Evolutionary conservation across 2,888 invertebrate species (phyloP).

Genomic region (Noctuana brunneofusca): DNA sequence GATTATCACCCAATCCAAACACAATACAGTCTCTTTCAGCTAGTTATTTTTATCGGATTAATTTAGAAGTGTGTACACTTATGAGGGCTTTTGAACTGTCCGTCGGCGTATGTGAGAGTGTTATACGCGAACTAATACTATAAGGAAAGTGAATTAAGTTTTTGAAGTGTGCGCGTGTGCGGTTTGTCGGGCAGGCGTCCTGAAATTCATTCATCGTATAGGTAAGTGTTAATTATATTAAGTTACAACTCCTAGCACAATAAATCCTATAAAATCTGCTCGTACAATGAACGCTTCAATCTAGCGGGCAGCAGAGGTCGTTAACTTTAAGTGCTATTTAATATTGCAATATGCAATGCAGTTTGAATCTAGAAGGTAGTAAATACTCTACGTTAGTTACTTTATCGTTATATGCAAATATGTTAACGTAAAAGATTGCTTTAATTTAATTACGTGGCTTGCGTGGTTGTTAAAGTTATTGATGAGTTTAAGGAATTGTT

Average conservation of each 20-base stretch:
- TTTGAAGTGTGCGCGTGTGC: slow-evolving; percentile 68
- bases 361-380: not conserved
- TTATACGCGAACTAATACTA: not conserved
- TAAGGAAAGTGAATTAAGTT: slow-evolving; percentile 50
- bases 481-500: not conserved
- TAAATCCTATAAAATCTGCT: not conserved
- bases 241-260: not conserved
- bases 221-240: slow-evolving; percentile 52
- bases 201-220: slow-evolving; percentile 64
- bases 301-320: not conserved
- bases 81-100: slow-evolving; percentile 18
- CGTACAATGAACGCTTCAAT: not conserved
- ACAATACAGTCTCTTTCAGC: slow-evolving; percentile 35
- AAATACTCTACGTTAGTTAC: not conserved
- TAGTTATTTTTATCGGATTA: not conserved
- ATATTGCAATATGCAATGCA: not conserved
- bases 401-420: not conserved
- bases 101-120: not conserved
- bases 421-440: not conserved
- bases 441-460: not conserved
- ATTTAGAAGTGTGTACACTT: not conserved
- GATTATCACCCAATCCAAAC: slow-evolving; percentile 42
- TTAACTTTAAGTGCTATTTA: not conserved
- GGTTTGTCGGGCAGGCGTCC: slow-evolving; percentile 60
- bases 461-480: not conserved